phyloP scores from a whole-genome alignment of 1,140 invertebrate genomes.

The Rhyzopertha dominica region DNA sequence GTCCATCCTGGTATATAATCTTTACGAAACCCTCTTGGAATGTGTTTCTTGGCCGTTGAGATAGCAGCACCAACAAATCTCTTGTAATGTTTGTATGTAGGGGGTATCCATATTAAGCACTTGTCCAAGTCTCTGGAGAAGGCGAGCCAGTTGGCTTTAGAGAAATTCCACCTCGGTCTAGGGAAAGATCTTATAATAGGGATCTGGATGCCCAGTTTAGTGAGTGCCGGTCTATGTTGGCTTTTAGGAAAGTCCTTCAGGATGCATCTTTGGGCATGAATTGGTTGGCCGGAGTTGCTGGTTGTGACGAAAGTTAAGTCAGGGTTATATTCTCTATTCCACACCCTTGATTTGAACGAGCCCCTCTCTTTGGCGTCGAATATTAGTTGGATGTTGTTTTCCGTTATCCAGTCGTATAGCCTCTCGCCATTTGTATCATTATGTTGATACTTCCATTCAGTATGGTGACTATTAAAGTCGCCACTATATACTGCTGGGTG shows the following conservation, averaged over 20 bases:
- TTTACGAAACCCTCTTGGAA: slow-evolving; percentile 15
- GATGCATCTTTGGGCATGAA: slow-evolving; percentile 9
- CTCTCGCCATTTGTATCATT: slow-evolving; percentile 8
- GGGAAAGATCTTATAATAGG: slow-evolving; percentile 14
- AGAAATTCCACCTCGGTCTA: slow-evolving; percentile 16
- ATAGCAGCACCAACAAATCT: slow-evolving; percentile 14
- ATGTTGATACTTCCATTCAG: slow-evolving; percentile 12
- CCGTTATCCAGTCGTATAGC: slow-evolving; percentile 9
- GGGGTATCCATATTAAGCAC: slow-evolving; percentile 12
- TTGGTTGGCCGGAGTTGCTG: slow-evolving; percentile 4
- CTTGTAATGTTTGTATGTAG: slow-evolving; percentile 7
- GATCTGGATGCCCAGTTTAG: slow-evolving; percentile 15
- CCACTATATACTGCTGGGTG: slow-evolving; percentile 15
- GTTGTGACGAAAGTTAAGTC: slow-evolving; percentile 18
- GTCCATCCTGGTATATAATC: slow-evolving; percentile 16
- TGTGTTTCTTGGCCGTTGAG: slow-evolving; percentile 12
- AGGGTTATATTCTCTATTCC: slow-evolving; percentile 15
- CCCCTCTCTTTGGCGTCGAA: slow-evolving; percentile 16
- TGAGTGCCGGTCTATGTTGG: slow-evolving; percentile 15
- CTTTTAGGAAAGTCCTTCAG: slow-evolving; percentile 18
- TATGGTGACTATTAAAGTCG: slow-evolving; percentile 19
- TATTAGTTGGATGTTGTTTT: slow-evolving; percentile 13
- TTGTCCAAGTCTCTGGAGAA: slow-evolving; percentile 14
- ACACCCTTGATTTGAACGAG: slow-evolving; percentile 14
- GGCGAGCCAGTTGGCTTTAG: slow-evolving; percentile 13